Percentiles rank a stretch among this genome's conserved stretches.
Evolutionary conservation across 2,888 invertebrate species (phyloP).

Genomic region (Volucella inflata): DNA sequence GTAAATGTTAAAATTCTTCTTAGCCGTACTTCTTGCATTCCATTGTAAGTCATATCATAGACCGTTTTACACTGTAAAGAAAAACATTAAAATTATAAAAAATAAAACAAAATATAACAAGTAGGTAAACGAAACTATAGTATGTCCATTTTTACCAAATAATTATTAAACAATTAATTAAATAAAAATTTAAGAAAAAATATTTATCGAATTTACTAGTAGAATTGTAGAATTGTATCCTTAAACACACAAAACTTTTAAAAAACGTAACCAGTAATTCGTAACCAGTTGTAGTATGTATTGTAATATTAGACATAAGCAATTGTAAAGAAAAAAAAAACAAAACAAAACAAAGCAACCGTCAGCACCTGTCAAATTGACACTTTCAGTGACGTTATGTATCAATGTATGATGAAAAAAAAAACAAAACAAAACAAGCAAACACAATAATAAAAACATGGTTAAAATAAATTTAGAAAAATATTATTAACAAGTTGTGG

Average conservation of each 20-base stretch:
- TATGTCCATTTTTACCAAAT: constrained; percentile 75
- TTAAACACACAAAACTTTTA: constrained; percentile 33
- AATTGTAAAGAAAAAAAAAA: constrained; percentile 46
- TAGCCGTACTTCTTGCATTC: constrained; percentile 73
- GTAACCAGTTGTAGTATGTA: constrained; percentile 62
- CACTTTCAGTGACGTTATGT: constrained; percentile 37
- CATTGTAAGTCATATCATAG: constrained; percentile 68
- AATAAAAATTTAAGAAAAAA: constrained; percentile 26
- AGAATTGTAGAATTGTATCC: constrained; percentile 44
- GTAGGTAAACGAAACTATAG: constrained; percentile 19
- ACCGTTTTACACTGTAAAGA: constrained; percentile 66
- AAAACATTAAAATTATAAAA: no score
- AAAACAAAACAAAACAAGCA: constrained; percentile 30
- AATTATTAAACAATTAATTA: constrained; percentile 41
- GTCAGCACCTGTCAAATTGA: constrained; percentile 49
- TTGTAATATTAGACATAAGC: constrained; percentile 59
- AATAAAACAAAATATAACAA: constrained; percentile 16
- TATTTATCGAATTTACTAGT: constrained; percentile 75
- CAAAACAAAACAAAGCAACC: constrained; percentile 1
- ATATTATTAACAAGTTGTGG: constrained; percentile 50
- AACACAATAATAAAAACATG: constrained; percentile 24
- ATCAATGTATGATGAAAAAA: constrained; percentile 39
- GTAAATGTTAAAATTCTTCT: constrained; percentile 60
- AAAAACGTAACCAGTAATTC: no score
- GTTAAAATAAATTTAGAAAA: constrained; percentile 72